phyloP scores from a whole-genome alignment of 92 coral and sea anemone species.

The Epizoanthus ramosus region DNA sequence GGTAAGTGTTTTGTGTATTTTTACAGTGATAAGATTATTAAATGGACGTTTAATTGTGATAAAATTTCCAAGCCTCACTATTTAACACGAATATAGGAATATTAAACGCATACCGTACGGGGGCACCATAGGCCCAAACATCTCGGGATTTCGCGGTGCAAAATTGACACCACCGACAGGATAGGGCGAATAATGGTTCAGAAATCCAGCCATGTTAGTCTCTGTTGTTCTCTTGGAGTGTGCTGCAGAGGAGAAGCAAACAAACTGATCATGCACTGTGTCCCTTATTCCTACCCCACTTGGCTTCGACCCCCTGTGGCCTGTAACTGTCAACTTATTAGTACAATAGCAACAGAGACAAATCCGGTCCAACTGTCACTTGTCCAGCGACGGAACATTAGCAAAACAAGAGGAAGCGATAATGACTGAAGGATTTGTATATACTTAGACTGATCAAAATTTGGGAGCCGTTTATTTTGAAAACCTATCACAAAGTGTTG shows the following conservation, averaged over 20 bases:
- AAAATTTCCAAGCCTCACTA: background rate
- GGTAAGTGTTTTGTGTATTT: background rate
- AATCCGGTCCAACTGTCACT: conserved; percentile 82
- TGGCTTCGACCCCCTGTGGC: conserved; percentile 81
- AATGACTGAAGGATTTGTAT: conserved; percentile 58
- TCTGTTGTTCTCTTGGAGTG: conserved; percentile 34
- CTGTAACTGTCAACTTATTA: conserved; percentile 79
- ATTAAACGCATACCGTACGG: conserved; percentile 66
- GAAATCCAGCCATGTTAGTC: conserved; percentile 84
- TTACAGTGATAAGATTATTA: background rate
- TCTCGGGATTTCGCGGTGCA: conserved; percentile 81
- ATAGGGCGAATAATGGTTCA: conserved; percentile 87
- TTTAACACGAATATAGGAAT: background rate
- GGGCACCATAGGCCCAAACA: conserved; percentile 87
- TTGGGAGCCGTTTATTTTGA: conserved; percentile 48
- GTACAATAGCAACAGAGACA: conserved; percentile 61
- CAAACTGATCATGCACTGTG: conserved; percentile 38
- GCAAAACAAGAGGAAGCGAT: conserved; percentile 50
- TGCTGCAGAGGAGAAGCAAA: conserved; percentile 28
- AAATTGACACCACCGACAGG: conserved; percentile 78
- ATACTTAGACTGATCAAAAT: conserved; percentile 51
- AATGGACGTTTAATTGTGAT: background rate
- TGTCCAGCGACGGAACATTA: conserved; percentile 62
- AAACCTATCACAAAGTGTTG: conserved; percentile 27
- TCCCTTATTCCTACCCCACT: conserved; percentile 57